These are phyloP conservation scores for Ormyrus pomaceus DNA, from an alignment of 2,888 invertebrate genomes.

Conservation along the genomic window DNA sequence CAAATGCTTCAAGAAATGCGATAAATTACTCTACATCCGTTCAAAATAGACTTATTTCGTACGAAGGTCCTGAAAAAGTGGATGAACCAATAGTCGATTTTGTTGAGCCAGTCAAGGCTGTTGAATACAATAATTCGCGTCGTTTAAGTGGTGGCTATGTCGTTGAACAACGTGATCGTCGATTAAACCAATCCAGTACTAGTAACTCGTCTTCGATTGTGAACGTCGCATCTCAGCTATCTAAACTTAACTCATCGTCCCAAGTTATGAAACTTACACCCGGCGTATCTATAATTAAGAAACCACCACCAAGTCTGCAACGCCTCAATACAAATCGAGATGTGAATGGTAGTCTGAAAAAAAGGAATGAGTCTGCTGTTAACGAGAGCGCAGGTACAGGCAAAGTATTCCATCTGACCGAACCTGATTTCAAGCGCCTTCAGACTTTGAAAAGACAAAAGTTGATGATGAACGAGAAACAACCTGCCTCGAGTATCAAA, in stretches of 20 bases:
- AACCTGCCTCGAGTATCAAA: slow-evolving; percentile 40
- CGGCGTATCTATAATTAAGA: slow-evolving; percentile 73
- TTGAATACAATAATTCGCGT: slow-evolving; percentile 67
- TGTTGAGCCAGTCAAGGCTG: slow-evolving; percentile 65
- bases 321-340: slow-evolving; percentile 63
- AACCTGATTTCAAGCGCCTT: slow-evolving; percentile 86
- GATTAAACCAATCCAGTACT: neutral
- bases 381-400: slow-evolving; percentile 78
- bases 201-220: slow-evolving; percentile 6
- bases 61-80: slow-evolving; percentile 78
- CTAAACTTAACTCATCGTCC: slow-evolving; percentile 55
- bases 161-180: slow-evolving; percentile 63
- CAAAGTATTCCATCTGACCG: slow-evolving; percentile 87
- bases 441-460: slow-evolving; percentile 77
- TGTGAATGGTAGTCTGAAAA: slow-evolving; percentile 61
- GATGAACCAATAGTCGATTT: slow-evolving; percentile 68
- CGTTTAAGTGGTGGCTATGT: slow-evolving; percentile 71
- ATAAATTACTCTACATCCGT: slow-evolving; percentile 88
- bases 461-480: slow-evolving; percentile 73
- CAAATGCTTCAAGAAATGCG: slow-evolving; percentile 85
- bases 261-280: slow-evolving; percentile 68
- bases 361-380: neutral
- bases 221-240: slow-evolving; percentile 46
- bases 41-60: slow-evolving; percentile 86
- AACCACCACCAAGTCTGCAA: slow-evolving; percentile 72